Base-by-base conservation (phyloP, 2,113 vertebrate genomes). In the Sylvia atricapilla region DNA sequence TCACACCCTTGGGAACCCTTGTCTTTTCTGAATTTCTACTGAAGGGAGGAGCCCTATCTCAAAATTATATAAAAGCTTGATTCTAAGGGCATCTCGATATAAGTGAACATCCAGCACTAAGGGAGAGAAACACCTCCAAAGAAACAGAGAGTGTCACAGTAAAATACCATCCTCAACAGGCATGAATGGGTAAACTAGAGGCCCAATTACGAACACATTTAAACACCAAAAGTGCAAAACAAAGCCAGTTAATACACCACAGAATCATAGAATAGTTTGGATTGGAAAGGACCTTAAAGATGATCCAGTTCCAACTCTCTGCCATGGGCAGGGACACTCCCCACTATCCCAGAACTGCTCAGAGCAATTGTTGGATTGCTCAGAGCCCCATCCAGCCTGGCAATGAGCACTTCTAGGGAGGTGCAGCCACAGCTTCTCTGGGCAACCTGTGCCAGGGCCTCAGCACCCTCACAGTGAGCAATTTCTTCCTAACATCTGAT, bases 91-190 rank as follows among this genome's bases (percentile, higher is more conserved):
- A 67, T 23, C 0, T 0, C n/a, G 18, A 31, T 7, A 0, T 18
- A 28, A 43, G 27, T 11, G 17, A 53, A 20, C 33, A 53, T 43
- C 30, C 50, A 66, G n/a, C n/a, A 46, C 1, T 22, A 23, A 63
- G 17, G 15, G 39, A 44, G 20, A n/a, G 7, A 0, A 1, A 1
- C 5, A 24, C 3, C 33, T 50, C 60, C 43, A 27, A 35, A 23
- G 39, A 73, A 73, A 66, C 1, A 1, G 0, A 9, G 1, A 13
- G 39, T 30, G 50, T 28, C 18, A 39, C 2, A 1, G 67, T 58
- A 35, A 55, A 50, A 74, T 3, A 24, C 4, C 18, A 47, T 22
- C 60, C 73, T 64, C 37, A 31, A 5, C 22, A 37, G 30, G 6
- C 50, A 58, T 1, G 13, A 58, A 21, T 2, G 23, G 19, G 24